Percentiles rank a stretch among this genome's conserved stretches.
Conservation (phyloP, 2,797 vertebrate genomes). For the Hemibagrus guttatus region DNA sequence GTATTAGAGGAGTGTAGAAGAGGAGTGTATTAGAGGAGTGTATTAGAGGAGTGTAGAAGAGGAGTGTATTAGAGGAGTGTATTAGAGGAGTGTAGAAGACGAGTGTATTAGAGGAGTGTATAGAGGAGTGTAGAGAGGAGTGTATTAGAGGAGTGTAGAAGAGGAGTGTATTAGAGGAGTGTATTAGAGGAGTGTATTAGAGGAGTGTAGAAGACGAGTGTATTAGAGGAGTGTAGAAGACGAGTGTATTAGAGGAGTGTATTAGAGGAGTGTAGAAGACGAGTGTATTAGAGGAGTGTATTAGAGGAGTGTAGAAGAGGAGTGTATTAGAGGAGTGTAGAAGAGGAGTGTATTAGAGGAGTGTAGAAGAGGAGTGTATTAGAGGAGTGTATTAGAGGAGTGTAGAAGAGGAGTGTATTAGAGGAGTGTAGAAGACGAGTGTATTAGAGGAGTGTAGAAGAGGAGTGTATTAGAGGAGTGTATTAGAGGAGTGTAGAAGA, state of each 20-base stretch:
- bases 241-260: too few relatives aligned
- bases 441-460: background rate
- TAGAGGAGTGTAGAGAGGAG: too few relatives aligned
- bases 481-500: background rate
- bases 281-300: background rate
- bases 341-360: background rate
- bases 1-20: background rate
- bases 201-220: background rate
- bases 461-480: background rate
- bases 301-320: background rate
- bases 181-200: background rate
- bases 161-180: slow-evolving; percentile 21
- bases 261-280: background rate
- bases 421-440: background rate
- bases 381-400: background rate
- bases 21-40: background rate
- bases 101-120: background rate
- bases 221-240: background rate
- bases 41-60: background rate
- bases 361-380: background rate
- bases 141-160: background rate
- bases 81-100: background rate
- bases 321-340: background rate
- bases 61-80: background rate
- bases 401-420: background rate